A percentile compares a stretch with the other conserved stretches of the same genome.
phyloP scores from a whole-genome alignment of 2,888 invertebrate species.

The Eutolmus rufibarbis region DNA sequence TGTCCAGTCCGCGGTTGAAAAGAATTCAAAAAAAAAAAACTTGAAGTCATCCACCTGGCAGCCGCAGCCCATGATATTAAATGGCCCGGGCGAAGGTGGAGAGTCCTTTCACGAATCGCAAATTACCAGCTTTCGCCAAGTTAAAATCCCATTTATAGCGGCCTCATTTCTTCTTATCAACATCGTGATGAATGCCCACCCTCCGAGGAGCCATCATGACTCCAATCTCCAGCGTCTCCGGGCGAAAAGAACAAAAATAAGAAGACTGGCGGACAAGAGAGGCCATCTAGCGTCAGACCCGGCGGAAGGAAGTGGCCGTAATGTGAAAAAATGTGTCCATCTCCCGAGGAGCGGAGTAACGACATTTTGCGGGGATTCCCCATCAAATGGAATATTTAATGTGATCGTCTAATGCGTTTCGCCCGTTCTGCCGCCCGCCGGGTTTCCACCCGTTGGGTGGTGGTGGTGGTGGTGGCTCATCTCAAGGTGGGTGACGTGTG shows the following conservation, averaged over 20 bases:
- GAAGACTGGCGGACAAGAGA: neutral
- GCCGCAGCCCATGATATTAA: conserved; percentile 13
- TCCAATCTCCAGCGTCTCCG: conserved; percentile 8
- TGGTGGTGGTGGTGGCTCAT: neutral
- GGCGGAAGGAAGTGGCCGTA: conserved; percentile 14
- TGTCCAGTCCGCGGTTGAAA: neutral
- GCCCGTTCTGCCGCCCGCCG: neutral
- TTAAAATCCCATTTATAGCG: conserved; percentile 14
- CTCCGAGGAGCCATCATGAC: neutral
- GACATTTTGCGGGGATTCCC: neutral
- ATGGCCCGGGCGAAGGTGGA: conserved; percentile 1
- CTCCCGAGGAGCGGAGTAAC: conserved; percentile 17
- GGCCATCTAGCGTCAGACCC: neutral
- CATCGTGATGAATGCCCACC: conserved; percentile 10
- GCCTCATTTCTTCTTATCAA: conserved; percentile 32
- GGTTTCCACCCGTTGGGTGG: neutral
- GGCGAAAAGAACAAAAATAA: neutral
- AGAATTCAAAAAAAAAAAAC: neutral
- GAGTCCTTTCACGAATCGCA: neutral
- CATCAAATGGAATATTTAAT: conserved; percentile 33
- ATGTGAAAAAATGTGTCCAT: conserved; percentile 34
- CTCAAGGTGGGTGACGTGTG: conserved; percentile 1
- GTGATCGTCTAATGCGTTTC: conserved; percentile 4
- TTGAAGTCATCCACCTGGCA: neutral
- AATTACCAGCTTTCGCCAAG: conserved; percentile 22